These are phyloP conservation scores for Chondrosia reniformis DNA, from an alignment of 37 sponge, comb jelly and placozoan genomes.

Conservation along the genomic window DNA sequence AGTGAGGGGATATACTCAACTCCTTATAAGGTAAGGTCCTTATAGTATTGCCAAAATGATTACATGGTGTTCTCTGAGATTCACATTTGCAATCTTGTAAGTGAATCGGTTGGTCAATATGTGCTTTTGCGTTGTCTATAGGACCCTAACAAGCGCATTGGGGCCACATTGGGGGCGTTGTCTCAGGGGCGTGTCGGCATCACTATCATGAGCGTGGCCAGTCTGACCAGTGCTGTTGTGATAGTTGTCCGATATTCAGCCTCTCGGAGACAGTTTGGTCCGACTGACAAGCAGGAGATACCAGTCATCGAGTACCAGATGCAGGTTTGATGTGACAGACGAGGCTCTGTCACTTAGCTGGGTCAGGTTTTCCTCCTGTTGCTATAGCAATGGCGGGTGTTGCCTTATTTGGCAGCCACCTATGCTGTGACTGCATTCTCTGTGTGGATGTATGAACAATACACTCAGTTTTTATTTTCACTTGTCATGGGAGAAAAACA, in stretches of 20 bases:
- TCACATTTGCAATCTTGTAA: no score
- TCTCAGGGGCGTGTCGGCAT: slow-evolving; percentile 80
- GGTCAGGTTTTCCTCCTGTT: background rate
- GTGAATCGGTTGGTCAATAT: no score
- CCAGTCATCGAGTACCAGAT: slow-evolving; percentile 87
- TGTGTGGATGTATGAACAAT: slow-evolving; percentile 26
- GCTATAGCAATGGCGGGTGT: slow-evolving; percentile 76
- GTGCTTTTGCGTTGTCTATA: slow-evolving; percentile 15
- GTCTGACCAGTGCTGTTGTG: slow-evolving; percentile 28
- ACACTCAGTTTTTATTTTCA: slow-evolving; percentile 24
- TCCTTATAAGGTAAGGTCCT: slow-evolving; percentile 43
- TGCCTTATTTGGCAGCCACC: slow-evolving; percentile 71
- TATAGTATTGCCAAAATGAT: background rate
- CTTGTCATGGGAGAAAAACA: slow-evolving; percentile 39
- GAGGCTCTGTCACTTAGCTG: background rate
- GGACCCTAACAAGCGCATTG: slow-evolving; percentile 60
- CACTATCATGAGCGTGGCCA: slow-evolving; percentile 3
- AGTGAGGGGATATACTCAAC: slow-evolving; percentile 55
- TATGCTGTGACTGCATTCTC: slow-evolving; percentile 38
- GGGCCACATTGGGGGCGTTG: slow-evolving; percentile 54
- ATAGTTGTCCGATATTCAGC: slow-evolving; percentile 86
- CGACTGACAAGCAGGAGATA: slow-evolving; percentile 46
- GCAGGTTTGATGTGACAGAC: slow-evolving; percentile 34
- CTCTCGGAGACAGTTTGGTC: slow-evolving; percentile 82
- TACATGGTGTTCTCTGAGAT: no score